These are phyloP conservation scores for Barnardius zonarius DNA, from an alignment of 2,113 vertebrate genomes.

Conservation along the genomic window DNA sequence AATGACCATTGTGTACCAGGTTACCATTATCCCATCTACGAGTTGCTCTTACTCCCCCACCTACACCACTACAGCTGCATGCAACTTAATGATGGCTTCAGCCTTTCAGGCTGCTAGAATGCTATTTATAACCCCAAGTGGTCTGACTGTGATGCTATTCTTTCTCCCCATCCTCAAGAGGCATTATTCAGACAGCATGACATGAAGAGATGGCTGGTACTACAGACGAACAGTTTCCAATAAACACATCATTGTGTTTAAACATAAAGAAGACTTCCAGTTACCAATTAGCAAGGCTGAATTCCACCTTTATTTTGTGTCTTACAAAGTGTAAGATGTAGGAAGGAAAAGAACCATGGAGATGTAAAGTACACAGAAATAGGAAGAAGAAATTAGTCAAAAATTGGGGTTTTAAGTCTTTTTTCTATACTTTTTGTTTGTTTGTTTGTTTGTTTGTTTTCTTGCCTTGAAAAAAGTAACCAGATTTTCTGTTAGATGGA, in stretches of 20 bases:
- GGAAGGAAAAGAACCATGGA: neutral
- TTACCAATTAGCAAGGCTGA: neutral
- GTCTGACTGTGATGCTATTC: constrained; percentile 4
- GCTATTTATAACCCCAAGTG: constrained; percentile 26
- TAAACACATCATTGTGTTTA: constrained; percentile 46
- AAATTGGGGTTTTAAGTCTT: neutral
- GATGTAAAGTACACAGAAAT: neutral
- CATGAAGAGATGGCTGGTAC: constrained; percentile 31
- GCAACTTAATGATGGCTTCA: constrained; percentile 37
- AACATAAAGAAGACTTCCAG: constrained; percentile 44
- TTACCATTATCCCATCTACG: constrained; percentile 33
- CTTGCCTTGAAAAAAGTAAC: neutral
- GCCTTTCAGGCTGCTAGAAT: constrained; percentile 28
- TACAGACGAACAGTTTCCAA: constrained; percentile 43
- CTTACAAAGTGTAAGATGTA: neutral
- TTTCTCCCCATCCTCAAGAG: constrained; percentile 31
- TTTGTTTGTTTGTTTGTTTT: neutral
- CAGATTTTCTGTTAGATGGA: neutral
- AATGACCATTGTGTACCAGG: constrained; percentile 33
- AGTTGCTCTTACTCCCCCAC: constrained; percentile 37
- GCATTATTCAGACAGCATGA: constrained; percentile 34
- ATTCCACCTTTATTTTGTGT: constrained; percentile 17
- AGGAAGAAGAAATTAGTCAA: neutral
- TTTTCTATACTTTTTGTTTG: neutral
- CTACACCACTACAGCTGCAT: constrained; percentile 58